These are phyloP conservation scores for Hormiphora californensis DNA, from an alignment of 37 sponge, comb jelly and placozoan genomes.

Conservation along the genomic window DNA sequence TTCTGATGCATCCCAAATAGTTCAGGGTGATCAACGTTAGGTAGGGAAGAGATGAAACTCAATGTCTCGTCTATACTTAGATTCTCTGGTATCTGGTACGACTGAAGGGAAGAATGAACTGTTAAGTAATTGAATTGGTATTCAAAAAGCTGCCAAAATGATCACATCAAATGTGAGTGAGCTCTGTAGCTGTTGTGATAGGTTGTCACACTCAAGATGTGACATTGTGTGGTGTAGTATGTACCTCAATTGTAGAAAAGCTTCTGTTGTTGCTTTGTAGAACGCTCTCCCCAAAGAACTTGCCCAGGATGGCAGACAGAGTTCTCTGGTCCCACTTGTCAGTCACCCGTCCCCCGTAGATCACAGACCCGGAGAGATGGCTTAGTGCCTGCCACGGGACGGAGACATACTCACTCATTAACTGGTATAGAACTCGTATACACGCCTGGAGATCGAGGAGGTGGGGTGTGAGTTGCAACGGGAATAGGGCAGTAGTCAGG, in stretches of 20 bases:
- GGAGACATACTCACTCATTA: constrained; percentile 51
- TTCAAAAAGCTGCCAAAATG: too few relatives aligned
- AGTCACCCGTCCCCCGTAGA: constrained; percentile 98
- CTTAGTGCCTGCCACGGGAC: constrained; percentile 29
- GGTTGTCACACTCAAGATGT: too few relatives aligned
- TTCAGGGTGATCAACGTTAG: constrained; percentile 86
- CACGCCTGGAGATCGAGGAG: too few relatives aligned
- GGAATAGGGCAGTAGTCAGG: too few relatives aligned
- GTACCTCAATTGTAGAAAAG: constrained; percentile 72
- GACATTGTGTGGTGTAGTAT: too few relatives aligned
- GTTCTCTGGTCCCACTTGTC: constrained; percentile 96
- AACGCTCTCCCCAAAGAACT: constrained; percentile 78
- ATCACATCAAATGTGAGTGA: too few relatives aligned
- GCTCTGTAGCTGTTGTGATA: too few relatives aligned
- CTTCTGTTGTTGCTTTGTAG: constrained; percentile 66
- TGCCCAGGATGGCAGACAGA: constrained; percentile 76
- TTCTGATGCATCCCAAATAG: constrained; percentile 99
- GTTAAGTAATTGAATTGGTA: too few relatives aligned
- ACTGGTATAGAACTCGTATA: constrained; percentile 44
- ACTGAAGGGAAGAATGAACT: constrained; percentile 33
- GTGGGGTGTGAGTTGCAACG: too few relatives aligned
- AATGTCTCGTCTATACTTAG: constrained; percentile 38
- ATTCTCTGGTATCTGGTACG: constrained; percentile 24
- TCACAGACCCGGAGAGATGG: constrained; percentile 58
- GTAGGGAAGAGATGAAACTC: constrained; percentile 74